Evolutionary conservation across 2,888 invertebrate species (phyloP), one percentile per base, ranked within the genome.

Genomic region (Ornithoptera priamus): DNA sequence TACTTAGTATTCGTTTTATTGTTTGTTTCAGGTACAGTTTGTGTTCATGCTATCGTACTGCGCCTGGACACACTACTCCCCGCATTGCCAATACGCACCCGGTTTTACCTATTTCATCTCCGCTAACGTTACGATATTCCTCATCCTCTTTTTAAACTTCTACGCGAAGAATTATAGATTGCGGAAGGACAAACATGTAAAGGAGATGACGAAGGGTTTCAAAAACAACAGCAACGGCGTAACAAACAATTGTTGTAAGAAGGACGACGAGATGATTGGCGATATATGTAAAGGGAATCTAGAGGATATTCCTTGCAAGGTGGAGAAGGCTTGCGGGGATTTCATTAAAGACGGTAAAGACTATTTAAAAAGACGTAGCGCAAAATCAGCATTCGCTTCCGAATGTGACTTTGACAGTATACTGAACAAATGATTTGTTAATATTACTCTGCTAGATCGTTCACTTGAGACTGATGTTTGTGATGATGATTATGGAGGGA

Each of bases 121-220:
- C 2, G 81, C 93, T 18, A 95, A 95, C 80, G 92, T 95, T 0
- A 82, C 86, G 0, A 89, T 95, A 42, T 95, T 95, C 78, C 88
- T 95, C 0, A 93, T 95, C 75, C 89, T 96, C 56, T 96, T 96
- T 80, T 92, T 94, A 59, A 94, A 94, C 75, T 95, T 95, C 81
- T 95, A 95, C 80, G 80, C 93, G 0, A 93, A 93, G 71, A 94
- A 93, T 72, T 95, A 95, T 81, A 86, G 83, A 73, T 83, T 74
- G 71, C 75, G 78, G 42, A 74, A 77, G 0, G 84, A 82, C 62
- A 86, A 78, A 62, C 82, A 85, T 75, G 80, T 77, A 15, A 81
- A 81, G 68, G 85, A 78, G 66, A 73, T 72, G 36, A 79, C 77
- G 53, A 86, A 85, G 58, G 83, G 83, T 30, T 79, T 83, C 62